Evolutionary conservation across 2,888 invertebrate genomes (phyloP), one percentile per base, ranked within the genome.

Genomic region (Seira musarum): DNA sequence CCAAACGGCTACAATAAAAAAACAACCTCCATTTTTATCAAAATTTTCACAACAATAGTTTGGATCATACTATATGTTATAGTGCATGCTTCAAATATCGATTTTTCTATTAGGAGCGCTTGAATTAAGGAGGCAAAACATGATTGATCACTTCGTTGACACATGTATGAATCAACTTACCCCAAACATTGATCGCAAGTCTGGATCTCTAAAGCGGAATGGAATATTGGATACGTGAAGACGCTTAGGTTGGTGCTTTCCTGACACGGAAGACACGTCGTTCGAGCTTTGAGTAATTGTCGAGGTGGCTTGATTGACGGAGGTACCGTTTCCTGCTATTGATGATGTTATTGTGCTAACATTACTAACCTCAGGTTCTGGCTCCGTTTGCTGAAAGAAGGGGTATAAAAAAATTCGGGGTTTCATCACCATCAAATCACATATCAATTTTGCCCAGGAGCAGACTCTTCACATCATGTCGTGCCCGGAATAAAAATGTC

Each of bases 211-310:
- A 92, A 98, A 99, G 89, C 99, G 93, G 92, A 99, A 99, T 88
- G 99, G 99, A 92, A 99, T 99, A 92, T 99, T 99, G 89, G 98
- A 98, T 89, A 99, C 98, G 90, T 99, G 99, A 87, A 99, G 93
- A 89, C 99, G 92, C 90, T 99, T 98, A 87, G 96, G 91, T 87
- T 83, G 83, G 81, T 90, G 90, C 90, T 90, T 85, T 67, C 80
- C 83, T 24, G 74, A 66, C 1, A 65, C 64, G 75, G 83, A 82
- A 78, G 85, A 83, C 75, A 80, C 68, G 63, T 85, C 85, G 49
- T 60, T 85, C 60, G 84, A 77, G 67, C 74, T 84, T 76, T 84
- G 85, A 71, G 84, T 77, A 13, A 82, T 82, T 46, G 85, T 84
- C 46, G 84, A 83, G 15, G 85, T 84, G 70, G 83, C 83, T 81